phyloP scores from a whole-genome alignment of 1,140 invertebrate species.

The Frieseomelitta varia region DNA sequence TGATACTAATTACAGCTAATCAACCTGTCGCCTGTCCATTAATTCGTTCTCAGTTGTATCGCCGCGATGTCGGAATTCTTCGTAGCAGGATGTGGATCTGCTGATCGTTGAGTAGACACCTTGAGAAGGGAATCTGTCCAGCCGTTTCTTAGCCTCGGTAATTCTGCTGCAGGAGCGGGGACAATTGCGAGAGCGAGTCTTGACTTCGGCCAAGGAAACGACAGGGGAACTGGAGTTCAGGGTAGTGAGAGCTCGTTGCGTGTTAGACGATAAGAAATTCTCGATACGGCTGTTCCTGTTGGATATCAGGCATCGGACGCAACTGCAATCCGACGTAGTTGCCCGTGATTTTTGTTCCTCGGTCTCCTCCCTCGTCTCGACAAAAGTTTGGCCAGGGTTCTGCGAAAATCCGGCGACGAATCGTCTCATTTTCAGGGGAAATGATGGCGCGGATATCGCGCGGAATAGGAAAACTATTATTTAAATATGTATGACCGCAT shows the following conservation, averaged over 20 bases:
- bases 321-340: not conserved
- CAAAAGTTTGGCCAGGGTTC: not conserved
- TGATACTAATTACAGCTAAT: not conserved
- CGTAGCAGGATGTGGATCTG: not conserved
- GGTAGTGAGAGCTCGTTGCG: not conserved
- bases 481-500: constrained; percentile 11
- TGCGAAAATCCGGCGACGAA: not conserved
- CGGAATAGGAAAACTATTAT: constrained; percentile 25
- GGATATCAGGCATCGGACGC: not conserved
- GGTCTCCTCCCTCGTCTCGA: not conserved
- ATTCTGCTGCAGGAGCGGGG: constrained; percentile 3
- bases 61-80: not conserved
- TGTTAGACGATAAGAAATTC: not conserved
- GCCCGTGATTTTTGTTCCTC: no score
- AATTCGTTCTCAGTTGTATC: not conserved
- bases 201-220: constrained; percentile 30
- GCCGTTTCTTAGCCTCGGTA: not conserved
- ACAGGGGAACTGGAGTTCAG: constrained; percentile 9
- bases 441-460: constrained; percentile 19
- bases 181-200: not conserved
- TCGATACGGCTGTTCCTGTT: no score
- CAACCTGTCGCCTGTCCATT: not conserved
- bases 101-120: not conserved
- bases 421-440: not conserved
- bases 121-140: not conserved